These are phyloP conservation scores for Caenorhabditis angaria DNA, from an alignment of 2,888 invertebrate species.

Conservation along the genomic window DNA sequence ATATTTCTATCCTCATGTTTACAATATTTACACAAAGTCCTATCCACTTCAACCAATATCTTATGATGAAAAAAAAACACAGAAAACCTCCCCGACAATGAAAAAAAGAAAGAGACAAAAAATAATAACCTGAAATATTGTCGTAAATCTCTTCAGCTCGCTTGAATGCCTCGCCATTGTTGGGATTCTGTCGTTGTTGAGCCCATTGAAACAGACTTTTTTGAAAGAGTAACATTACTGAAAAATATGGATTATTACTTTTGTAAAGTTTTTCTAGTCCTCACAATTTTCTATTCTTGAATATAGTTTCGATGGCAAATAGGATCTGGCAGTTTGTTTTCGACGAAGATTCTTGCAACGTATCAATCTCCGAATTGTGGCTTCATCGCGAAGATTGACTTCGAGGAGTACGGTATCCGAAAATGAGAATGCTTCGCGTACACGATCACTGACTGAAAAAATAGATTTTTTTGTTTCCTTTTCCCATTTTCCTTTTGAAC, in stretches of 20 bases:
- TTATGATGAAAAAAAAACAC: conserved; percentile 1
- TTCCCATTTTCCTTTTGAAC: too few species aligned
- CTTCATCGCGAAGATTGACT: conserved; percentile 76
- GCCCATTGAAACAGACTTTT: conserved; percentile 23
- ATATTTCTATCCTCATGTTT: neutral
- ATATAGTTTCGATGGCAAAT: conserved; percentile 74
- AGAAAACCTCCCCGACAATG: neutral
- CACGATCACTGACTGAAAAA: conserved; percentile 74
- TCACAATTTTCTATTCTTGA: conserved; percentile 73
- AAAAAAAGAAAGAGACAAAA: neutral
- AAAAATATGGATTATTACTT: neutral
- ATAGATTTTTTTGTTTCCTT: too few species aligned
- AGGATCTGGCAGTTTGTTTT: conserved; percentile 41
- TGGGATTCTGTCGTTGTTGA: conserved; percentile 17
- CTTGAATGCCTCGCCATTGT: conserved; percentile 17
- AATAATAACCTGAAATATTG: conserved; percentile 28
- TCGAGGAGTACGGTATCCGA: conserved; percentile 76
- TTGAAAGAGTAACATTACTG: conserved; percentile 29
- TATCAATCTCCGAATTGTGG: conserved; percentile 70
- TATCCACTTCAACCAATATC: neutral
- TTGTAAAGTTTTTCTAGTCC: conserved; percentile 8
- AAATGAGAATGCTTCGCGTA: conserved; percentile 75
- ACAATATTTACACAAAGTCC: neutral
- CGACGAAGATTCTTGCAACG: conserved; percentile 60
- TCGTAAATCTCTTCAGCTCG: conserved; percentile 32